Base-by-base conservation (phyloP, 1,140 invertebrate genomes). In the Zaprionus nigranus region DNA sequence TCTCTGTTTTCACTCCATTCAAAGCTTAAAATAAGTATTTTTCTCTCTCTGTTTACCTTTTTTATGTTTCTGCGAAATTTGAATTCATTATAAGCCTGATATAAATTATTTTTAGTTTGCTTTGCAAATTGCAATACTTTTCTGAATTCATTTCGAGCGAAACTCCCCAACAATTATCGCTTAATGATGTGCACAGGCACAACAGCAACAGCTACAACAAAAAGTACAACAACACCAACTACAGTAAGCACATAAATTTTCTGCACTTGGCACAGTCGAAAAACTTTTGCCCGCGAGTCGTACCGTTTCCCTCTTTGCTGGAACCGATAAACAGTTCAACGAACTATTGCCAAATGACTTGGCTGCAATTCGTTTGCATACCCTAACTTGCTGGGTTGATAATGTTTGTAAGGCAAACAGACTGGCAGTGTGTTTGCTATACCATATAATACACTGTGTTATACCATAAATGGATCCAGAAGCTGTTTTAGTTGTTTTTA, bases 161-260 rank as follows among this genome's bases (percentile, higher is more conserved):
- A 49, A 64, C 53, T 69, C 64, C 67, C 66, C 80, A 81, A 90
- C 81, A 87, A 88, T 87, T 88, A 88, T 88, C 85, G 84, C 81
- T 84, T 88, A 90, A 88, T 88, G 85, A 90, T 90, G 85, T 79
- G 85, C 71, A 84, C 65, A 66, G 69, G 38, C 58, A 58, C 54
- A 71, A 59, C 30, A 74, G 43, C 54, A 71, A 59, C 70, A 54
- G 40, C 62, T 54, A 61, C 49, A 63, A 24, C 40, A 49, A 7
- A 7, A 30, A 30, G 6, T 28, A 28, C 7, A 30, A 9, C 7
- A 30, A 30, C 7, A 30, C 6, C 15, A 63, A 57, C 30, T 60
- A 38, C 68, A 56, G 38, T 12, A 67, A 66, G 57, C 51, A 58
- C 59, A 85, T 88, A 82, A 90, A 90, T 85, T 88, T 65, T 54